These are phyloP conservation scores for Eupelmus urozonus DNA, from an alignment of 2,888 invertebrate genomes.

Conservation along the genomic window DNA sequence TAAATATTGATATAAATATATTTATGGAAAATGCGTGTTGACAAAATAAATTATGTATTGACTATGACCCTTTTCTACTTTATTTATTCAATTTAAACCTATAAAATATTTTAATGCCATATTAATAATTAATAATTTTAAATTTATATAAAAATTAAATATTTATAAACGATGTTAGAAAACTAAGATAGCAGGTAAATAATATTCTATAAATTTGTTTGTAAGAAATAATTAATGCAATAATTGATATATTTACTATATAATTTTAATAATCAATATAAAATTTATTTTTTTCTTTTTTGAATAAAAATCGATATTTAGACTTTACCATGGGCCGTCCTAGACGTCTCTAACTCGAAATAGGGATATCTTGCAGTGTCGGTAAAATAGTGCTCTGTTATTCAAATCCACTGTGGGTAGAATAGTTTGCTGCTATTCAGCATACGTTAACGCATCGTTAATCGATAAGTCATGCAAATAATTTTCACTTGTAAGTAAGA, in stretches of 20 bases:
- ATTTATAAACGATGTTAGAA: neutral
- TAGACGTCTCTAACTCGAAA: too few relatives aligned
- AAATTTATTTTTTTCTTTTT: neutral
- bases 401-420: neutral
- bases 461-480: neutral
- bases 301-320: neutral
- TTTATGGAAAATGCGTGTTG: constrained; percentile 74
- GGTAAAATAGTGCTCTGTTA: neutral
- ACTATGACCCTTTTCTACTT: constrained; percentile 40
- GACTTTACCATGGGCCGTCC: neutral
- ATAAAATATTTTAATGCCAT: neutral
- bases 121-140: neutral
- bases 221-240: too few relatives aligned
- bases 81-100: too few relatives aligned
- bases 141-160: neutral
- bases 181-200: too few relatives aligned
- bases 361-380: neutral
- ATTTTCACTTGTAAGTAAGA: neutral
- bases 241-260: too few relatives aligned
- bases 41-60: constrained; percentile 72
- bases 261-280: neutral
- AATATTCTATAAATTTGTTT: too few relatives aligned
- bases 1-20: constrained; percentile 73
- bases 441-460: neutral
- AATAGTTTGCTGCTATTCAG: neutral